A percentile compares a stretch with the other conserved stretches of the same genome.
Conservation (phyloP, 2,888 invertebrate genomes). For the Trimorus sp. region DNA sequence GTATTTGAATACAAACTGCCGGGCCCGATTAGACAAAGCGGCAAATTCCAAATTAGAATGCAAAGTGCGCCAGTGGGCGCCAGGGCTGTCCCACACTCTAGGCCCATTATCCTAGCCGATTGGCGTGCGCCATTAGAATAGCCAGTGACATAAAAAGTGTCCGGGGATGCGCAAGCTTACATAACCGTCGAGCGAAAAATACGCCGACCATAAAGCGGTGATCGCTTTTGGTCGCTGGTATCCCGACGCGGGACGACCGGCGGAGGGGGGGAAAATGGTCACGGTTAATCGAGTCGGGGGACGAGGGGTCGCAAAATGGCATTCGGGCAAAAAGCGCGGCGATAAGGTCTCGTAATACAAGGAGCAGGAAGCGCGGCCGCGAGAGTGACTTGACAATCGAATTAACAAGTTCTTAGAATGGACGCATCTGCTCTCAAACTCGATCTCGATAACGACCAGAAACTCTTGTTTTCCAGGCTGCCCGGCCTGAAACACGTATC, state of each 20-base stretch:
- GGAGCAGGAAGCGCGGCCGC: constrained; percentile 71
- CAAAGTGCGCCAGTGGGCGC: too few species aligned
- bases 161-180: background rate
- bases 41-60: too few species aligned
- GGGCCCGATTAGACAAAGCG: too few species aligned
- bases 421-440: constrained; percentile 68
- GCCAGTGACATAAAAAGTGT: background rate
- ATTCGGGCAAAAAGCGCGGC: constrained; percentile 44
- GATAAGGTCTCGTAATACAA: constrained; percentile 71
- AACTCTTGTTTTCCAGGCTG: constrained; percentile 65
- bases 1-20: too few species aligned
- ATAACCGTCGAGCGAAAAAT: background rate
- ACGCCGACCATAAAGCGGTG: background rate
- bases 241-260: background rate
- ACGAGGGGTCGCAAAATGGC: constrained; percentile 27
- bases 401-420: constrained; percentile 73
- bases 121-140: background rate
- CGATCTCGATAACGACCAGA: constrained; percentile 67
- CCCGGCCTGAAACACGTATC: constrained; percentile 53
- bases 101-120: too few species aligned
- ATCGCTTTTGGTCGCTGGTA: background rate
- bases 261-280: constrained; percentile 29
- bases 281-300: constrained; percentile 42
- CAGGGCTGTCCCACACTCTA: too few species aligned
- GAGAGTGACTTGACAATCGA: constrained; percentile 72